Base-by-base conservation (phyloP, 2,888 invertebrate genomes). In the Prosapia bicincta region DNA sequence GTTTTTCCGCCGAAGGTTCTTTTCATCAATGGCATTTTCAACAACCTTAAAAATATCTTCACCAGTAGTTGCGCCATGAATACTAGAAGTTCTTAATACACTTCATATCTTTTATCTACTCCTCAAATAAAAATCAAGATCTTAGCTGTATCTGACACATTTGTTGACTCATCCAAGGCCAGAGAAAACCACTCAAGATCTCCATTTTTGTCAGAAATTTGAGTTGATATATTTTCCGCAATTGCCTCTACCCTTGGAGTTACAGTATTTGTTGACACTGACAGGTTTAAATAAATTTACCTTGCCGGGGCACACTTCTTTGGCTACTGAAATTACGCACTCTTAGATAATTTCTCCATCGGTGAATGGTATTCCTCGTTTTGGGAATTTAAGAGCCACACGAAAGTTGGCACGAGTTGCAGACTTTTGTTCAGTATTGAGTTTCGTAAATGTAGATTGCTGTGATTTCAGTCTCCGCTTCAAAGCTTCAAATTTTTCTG, bases 181-280 rank as follows among this genome's bases (percentile, higher is more conserved):
- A 78, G 69, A 78, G 81, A 80, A 76, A 80, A 81, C 78, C 78
- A 80, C 77, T 80, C 80, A 77, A 80, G 20, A 54, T 54, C 1
- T 71, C 26, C 65, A 71, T 65, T 65, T 71, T 70, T 38, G 38
- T 70, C 70, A 24, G 10, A 70, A 10, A 38, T 24, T 70, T 70
- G 70, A 70, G 70, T 24, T n/a, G 38, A 70, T 70, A 70, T 70
- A 70, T 43, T 70, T 70, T 25, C 70, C 10, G 70, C 38, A 24
- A 65, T 66, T 23, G 28, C 26, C 79, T 87, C 86, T 86, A 86
- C 54, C 54, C 20, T 54, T 20, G 20, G n/a, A 54, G 20, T 2
- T 20, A 54, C 20, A 54, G 30, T 30, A 9, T 30, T 30, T 30
- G 30, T 9, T 30, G 30, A 30, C 30, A 30, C 30, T 30, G 30